A percentile compares a stretch with the other conserved stretches of the same genome.
Evolutionary conservation across 2,113 vertebrate genomes (phyloP).

Genomic region (Cyanoramphus novaezelandiae): DNA sequence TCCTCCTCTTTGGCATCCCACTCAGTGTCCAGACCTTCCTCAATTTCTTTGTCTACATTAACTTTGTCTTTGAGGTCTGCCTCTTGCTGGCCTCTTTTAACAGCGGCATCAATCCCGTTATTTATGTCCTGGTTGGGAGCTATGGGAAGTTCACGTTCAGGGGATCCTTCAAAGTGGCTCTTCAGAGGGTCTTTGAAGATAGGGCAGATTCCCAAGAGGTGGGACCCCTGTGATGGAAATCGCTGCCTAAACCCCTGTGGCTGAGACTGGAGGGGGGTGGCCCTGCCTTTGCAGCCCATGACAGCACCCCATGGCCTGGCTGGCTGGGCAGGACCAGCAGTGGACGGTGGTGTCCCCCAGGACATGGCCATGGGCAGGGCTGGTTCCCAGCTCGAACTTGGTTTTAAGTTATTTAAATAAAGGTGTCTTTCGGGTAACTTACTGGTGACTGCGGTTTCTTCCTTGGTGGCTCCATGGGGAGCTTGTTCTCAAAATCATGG

Average conservation of each 20-base stretch:
- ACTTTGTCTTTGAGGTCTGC: not conserved
- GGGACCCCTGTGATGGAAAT: not conserved
- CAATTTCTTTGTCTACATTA: not conserved
- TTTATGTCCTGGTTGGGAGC: not conserved
- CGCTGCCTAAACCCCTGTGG: not conserved
- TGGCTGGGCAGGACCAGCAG: not conserved
- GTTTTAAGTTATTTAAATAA: not conserved
- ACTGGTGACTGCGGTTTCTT: not conserved
- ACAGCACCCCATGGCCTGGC: not conserved
- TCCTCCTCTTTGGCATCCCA: not conserved
- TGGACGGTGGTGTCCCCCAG: rapidly evolving
- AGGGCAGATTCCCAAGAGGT: not conserved
- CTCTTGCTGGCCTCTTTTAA: constrained; percentile 12
- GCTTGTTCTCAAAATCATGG: not conserved
- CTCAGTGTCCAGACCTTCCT: not conserved
- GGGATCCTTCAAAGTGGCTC: not conserved
- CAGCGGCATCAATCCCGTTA: not conserved
- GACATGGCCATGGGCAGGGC: not conserved
- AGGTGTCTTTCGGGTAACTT: not conserved
- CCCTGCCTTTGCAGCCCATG: not conserved
- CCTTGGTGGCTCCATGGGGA: not conserved
- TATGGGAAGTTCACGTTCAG: not conserved
- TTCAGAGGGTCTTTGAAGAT: constrained; percentile 40
- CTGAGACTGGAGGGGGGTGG: not conserved
- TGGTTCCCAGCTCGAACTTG: not conserved